Percentiles rank a stretch among this genome's conserved stretches.
Conservation (phyloP, 2,113 vertebrate genomes). For the Anoura caudifer region DNA sequence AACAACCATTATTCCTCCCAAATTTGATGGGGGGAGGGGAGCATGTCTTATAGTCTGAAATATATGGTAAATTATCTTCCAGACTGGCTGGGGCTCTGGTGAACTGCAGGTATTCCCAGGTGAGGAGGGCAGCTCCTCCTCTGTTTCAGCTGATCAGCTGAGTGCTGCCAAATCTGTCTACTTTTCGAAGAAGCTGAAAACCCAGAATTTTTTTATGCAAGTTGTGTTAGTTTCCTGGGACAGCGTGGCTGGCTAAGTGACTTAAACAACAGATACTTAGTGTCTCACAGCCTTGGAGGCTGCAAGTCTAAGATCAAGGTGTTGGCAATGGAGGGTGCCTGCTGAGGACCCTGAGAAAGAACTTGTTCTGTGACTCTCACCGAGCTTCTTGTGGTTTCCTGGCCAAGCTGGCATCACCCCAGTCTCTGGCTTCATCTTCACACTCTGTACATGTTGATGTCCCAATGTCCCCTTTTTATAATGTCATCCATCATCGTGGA, state of each 20-base stretch:
- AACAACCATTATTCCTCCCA: too few species aligned
- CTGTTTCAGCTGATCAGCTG: neutral
- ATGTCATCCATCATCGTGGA: neutral
- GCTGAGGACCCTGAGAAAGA: neutral
- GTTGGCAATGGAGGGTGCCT: neutral
- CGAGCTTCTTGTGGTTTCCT: neutral
- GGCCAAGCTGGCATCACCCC: neutral
- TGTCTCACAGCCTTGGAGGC: neutral
- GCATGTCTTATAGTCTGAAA: too few species aligned
- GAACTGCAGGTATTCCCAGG: neutral
- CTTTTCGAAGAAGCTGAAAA: neutral
- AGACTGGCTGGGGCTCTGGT: neutral
- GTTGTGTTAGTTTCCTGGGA: neutral
- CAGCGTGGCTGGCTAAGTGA: neutral
- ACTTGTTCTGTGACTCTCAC: neutral
- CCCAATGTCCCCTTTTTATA: neutral
- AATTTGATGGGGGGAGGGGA: too few species aligned
- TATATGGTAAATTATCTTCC: neutral
- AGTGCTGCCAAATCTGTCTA: neutral
- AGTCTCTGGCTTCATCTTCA: neutral
- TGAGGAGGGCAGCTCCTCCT: neutral
- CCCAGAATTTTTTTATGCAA: neutral
- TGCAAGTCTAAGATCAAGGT: neutral
- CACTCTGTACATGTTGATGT: neutral
- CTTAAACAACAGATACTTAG: neutral